A percentile compares a stretch with the other conserved stretches of the same genome.
Evolutionary conservation across 1,140 invertebrate species (phyloP).

Genomic region (Platorchestia sp.): DNA sequence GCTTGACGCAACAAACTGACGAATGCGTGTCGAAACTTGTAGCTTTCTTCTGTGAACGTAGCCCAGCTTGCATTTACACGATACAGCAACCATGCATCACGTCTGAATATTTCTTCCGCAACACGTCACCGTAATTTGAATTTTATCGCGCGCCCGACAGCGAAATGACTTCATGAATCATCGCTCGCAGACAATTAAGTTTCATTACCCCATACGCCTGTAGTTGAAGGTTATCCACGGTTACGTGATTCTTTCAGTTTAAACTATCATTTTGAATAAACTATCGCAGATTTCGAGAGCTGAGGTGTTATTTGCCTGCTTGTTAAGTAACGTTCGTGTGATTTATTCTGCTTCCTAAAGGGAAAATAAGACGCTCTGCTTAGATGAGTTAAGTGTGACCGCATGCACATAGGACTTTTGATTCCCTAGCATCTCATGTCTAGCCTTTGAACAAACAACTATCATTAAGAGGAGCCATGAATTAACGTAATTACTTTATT

Average conservation of each 20-base stretch:
- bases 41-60: neutral
- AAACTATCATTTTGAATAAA: neutral
- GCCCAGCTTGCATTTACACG: neutral
- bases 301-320: neutral
- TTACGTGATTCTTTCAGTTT: neutral
- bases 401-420: neutral
- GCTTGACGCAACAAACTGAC: neutral
- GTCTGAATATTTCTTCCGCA: neutral
- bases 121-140: neutral
- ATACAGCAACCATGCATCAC: neutral
- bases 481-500: neutral
- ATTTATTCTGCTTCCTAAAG: neutral
- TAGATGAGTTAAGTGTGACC: neutral
- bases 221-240: neutral
- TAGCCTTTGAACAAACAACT: neutral
- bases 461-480: neutral
- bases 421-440: neutral
- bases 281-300: neutral
- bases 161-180: constrained; percentile 24
- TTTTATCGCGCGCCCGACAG: constrained; percentile 24
- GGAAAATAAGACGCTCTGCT: neutral
- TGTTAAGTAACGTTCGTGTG: neutral
- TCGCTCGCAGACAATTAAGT: neutral
- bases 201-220: neutral
- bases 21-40: neutral